Base-by-base conservation (phyloP, 2,113 vertebrate species). In the Donacobius atricapilla region DNA sequence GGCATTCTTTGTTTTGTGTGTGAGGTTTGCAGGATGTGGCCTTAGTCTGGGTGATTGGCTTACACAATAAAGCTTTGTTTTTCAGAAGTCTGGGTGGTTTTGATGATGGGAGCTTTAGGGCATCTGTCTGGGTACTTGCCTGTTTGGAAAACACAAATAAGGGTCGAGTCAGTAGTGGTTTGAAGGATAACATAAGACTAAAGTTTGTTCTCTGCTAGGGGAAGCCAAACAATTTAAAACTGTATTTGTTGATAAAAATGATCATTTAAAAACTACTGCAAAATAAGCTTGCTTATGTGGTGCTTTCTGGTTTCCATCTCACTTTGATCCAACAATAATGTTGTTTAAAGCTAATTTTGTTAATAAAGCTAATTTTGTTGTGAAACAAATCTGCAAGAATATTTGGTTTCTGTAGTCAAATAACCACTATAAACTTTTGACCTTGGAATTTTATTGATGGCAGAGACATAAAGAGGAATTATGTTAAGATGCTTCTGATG, bases 11-110 rank as follows among this genome's bases (percentile, higher is more conserved):
- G 70, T 98, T 98, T 27, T 98, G 98, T 0, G 98, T 99, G 94
- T 99, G 99, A 70, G 99, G 98, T 97, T 98, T 99, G 96, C 99
- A 99, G 1, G 99, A 99, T 30, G 99, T 98, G 60, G 99, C 99
- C 97, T 99, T 99, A 91, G 99, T 99, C 96, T 99, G 99, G 56
- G 98, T 99, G 96, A 99, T 98, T 12, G 99, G 99, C 64, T 98
- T 98, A 89, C 99, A 99, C 53, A 99, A 95, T 53, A 99, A 97
- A 12, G 99, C 99, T 95, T 99, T 99, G 97, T 99, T 99, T 98
- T 99, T 99, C 51, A 99, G 98, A 76, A 99, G 97, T 76, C 98
- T 98, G 30, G 98, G 98, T 54, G 98, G 98, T 37, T 98, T 97
- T 27, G 98, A 97, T 45, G 98, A 85, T 31, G 97, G 98, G 27